Conservation (phyloP, 2,888 invertebrate genomes). For the Agrochola litura region DNA sequence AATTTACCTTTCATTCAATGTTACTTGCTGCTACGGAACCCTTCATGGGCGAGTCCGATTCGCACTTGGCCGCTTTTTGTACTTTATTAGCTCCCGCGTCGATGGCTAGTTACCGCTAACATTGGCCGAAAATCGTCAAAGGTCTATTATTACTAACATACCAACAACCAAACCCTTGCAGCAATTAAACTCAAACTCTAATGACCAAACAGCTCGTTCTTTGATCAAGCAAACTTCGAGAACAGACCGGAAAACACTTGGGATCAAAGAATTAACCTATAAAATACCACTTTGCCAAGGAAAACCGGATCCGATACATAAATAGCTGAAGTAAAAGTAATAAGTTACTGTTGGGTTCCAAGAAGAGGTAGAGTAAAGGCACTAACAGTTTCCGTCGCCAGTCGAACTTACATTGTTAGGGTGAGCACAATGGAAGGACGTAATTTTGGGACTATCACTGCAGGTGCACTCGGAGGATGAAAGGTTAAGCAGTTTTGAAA, state of each 20-base stretch:
- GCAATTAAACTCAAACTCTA: slow-evolving; percentile 4
- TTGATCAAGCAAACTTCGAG: slow-evolving; percentile 42
- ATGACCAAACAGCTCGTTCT: not conserved
- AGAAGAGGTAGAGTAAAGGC: slow-evolving; percentile 30
- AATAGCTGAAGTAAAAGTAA: slow-evolving; percentile 51
- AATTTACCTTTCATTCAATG: too few species aligned
- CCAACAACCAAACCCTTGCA: not conserved
- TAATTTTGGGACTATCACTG: slow-evolving; percentile 12
- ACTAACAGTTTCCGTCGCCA: slow-evolving; percentile 50
- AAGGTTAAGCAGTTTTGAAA: not conserved
- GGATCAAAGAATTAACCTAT: slow-evolving; percentile 33
- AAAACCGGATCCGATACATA: slow-evolving; percentile 52
- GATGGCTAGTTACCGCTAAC: not conserved
- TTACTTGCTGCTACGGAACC: too few species aligned
- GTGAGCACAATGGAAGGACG: slow-evolving; percentile 5
- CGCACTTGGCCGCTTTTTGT: too few species aligned
- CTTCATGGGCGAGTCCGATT: too few species aligned
- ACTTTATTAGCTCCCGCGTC: not conserved
- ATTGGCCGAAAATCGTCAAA: too few species aligned
- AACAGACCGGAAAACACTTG: slow-evolving; percentile 19
- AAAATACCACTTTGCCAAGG: slow-evolving; percentile 28
- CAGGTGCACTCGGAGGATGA: not conserved
- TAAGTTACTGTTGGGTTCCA: slow-evolving; percentile 41
- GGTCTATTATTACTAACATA: too few species aligned
- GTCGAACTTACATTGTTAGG: slow-evolving; percentile 38